phyloP scores from a whole-genome alignment of 2,888 invertebrate species.

The Gandaritis pyraliata region DNA sequence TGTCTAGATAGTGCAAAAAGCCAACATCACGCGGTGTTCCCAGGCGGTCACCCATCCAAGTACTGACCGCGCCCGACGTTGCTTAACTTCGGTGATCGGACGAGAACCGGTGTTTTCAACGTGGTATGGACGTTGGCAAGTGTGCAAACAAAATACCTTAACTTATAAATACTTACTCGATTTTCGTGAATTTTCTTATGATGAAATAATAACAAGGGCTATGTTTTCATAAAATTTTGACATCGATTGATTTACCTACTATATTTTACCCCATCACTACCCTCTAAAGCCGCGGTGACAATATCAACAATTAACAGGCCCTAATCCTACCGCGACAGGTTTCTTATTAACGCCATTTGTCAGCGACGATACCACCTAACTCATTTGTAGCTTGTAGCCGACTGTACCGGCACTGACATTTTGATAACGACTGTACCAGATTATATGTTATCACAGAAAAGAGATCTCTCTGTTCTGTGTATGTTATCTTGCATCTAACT shows the following conservation, averaged over 20 bases:
- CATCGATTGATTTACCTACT: no score
- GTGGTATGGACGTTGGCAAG: conserved; percentile 63
- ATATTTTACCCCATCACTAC: conserved; percentile 43
- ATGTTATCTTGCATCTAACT: conserved; percentile 29
- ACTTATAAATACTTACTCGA: background rate
- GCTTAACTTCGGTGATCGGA: conserved; percentile 79
- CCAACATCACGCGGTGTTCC: conserved; percentile 70
- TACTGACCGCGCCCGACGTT: conserved; percentile 76
- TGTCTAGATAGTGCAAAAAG: conserved; percentile 10
- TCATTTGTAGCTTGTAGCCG: conserved; percentile 46
- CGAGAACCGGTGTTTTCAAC: conserved; percentile 75
- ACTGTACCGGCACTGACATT: conserved; percentile 24
- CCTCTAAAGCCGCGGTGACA: conserved; percentile 49
- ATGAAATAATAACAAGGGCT: no score
- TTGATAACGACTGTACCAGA: conserved; percentile 31
- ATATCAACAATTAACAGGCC: conserved; percentile 74
- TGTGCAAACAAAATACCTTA: background rate
- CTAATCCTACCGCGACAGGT: conserved; percentile 79
- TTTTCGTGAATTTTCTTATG: no score
- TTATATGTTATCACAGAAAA: no score
- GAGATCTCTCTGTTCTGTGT: no score
- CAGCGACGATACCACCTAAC: conserved; percentile 51
- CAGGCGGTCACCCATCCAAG: conserved; percentile 80
- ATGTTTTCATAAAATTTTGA: no score
- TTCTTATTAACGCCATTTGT: conserved; percentile 84